Evolutionary conservation across 2,888 invertebrate genomes (phyloP).

Genomic region (Leptarthrus brevirostris): DNA sequence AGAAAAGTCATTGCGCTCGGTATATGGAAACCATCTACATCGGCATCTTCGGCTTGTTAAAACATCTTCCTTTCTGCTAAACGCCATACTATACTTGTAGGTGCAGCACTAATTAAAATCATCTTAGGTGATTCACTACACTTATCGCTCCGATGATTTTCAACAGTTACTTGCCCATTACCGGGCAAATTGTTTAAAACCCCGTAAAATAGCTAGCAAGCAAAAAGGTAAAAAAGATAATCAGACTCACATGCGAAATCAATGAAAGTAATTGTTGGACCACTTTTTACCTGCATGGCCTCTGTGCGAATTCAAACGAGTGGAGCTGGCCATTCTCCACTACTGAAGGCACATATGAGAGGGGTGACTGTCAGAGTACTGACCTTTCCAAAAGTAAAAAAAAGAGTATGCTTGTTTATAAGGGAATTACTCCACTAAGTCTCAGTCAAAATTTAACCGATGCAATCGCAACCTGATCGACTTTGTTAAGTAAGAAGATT

Average conservation of each 20-base stretch:
- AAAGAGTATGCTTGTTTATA: neutral
- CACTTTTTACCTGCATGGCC: neutral
- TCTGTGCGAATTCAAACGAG: neutral
- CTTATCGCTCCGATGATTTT: too few relatives aligned
- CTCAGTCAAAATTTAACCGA: too few relatives aligned
- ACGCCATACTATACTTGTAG: too few relatives aligned
- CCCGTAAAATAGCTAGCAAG: too few relatives aligned
- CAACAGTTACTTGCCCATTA: neutral
- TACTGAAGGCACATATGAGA: neutral
- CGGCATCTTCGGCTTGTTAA: too few relatives aligned
- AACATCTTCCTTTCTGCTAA: too few relatives aligned
- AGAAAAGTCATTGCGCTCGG: too few relatives aligned
- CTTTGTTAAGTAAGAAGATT: constrained; percentile 45
- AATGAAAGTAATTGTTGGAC: constrained; percentile 2
- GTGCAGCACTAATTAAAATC: too few relatives aligned
- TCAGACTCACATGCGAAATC: constrained; percentile 9
- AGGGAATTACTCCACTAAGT: constrained; percentile 21
- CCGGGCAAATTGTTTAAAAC: neutral
- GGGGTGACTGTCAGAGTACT: neutral
- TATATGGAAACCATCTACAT: too few relatives aligned
- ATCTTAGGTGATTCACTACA: too few relatives aligned
- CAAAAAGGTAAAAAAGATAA: constrained; percentile 2
- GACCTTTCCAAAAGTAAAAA: constrained; percentile 18
- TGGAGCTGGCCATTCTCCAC: neutral
- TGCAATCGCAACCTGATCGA: constrained; percentile 15